A percentile compares a stretch with the other conserved stretches of the same genome.
These are phyloP conservation scores for Pachypeltis micranthus DNA, from an alignment of 1,140 invertebrate species.

Conservation along the genomic window DNA sequence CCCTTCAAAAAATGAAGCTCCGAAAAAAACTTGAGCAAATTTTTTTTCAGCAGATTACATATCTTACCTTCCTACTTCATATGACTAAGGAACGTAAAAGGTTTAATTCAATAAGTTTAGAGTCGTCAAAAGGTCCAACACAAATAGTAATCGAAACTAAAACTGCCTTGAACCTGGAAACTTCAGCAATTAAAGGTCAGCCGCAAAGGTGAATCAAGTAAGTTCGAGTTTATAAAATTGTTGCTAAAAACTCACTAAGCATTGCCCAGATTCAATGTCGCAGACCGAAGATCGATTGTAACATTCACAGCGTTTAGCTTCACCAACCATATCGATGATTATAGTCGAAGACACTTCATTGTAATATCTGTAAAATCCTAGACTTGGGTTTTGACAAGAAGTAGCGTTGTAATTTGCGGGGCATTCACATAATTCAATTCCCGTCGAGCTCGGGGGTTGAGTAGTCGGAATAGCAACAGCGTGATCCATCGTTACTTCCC, in stretches of 20 bases:
- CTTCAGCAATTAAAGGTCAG: too few species aligned
- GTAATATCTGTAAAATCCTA: slow-evolving; percentile 67
- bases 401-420: slow-evolving; percentile 62
- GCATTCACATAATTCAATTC: slow-evolving; percentile 83
- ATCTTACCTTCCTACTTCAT: too few species aligned
- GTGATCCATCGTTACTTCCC: slow-evolving; percentile 69
- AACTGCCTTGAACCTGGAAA: too few species aligned
- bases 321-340: slow-evolving; percentile 64
- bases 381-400: slow-evolving; percentile 77
- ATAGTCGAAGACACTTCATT: slow-evolving; percentile 40
- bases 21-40: too few species aligned
- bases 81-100: too few species aligned
- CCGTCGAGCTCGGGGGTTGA: slow-evolving; percentile 50
- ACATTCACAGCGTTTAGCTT: slow-evolving; percentile 68
- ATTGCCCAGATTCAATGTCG: slow-evolving; percentile 73
- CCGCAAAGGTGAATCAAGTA: slow-evolving; percentile 1
- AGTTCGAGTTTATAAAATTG: neutral
- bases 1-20: too few species aligned
- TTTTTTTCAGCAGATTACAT: too few species aligned
- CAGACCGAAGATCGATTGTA: slow-evolving; percentile 66
- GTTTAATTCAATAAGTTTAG: too few species aligned
- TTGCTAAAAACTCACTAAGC: slow-evolving; percentile 46
- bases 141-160: neutral
- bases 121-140: neutral
- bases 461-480: slow-evolving; percentile 51